Conservation (phyloP, 2,113 vertebrate species). For the Megatriorchis doriae region DNA sequence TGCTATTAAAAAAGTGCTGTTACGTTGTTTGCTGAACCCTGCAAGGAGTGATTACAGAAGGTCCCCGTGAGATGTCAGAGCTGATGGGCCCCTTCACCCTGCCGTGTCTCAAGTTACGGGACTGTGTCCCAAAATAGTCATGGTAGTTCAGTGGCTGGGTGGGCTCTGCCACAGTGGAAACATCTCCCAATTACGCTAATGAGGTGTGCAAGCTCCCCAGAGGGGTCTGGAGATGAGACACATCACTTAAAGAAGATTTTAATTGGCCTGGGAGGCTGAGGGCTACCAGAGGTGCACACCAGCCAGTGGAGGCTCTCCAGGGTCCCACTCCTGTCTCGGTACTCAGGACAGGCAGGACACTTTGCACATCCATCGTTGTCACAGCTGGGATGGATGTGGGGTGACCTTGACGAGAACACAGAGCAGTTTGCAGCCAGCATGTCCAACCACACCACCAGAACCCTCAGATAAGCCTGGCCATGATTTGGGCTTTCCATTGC, state of each 20-base stretch:
- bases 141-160: background rate
- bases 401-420: rapidly evolving
- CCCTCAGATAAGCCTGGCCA: background rate
- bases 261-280: slow-evolving; percentile 36
- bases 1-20: background rate
- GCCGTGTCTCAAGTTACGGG: background rate
- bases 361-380: rapidly evolving
- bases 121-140: background rate
- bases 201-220: background rate
- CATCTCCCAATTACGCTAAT: slow-evolving; percentile 49
- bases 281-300: background rate
- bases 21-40: background rate
- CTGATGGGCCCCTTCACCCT: background rate
- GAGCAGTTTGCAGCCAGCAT: background rate
- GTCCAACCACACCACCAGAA: background rate
- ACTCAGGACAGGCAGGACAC: background rate
- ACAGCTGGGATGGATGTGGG: background rate
- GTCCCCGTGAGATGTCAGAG: background rate
- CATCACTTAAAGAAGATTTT: slow-evolving; percentile 5
- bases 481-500: background rate
- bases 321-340: background rate
- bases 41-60: background rate
- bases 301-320: background rate
- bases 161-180: background rate
- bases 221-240: background rate